Evolutionary conservation across 2,888 invertebrate genomes (phyloP), one percentile per base, ranked within the genome.

Genomic region (Drosophila planitibia): DNA sequence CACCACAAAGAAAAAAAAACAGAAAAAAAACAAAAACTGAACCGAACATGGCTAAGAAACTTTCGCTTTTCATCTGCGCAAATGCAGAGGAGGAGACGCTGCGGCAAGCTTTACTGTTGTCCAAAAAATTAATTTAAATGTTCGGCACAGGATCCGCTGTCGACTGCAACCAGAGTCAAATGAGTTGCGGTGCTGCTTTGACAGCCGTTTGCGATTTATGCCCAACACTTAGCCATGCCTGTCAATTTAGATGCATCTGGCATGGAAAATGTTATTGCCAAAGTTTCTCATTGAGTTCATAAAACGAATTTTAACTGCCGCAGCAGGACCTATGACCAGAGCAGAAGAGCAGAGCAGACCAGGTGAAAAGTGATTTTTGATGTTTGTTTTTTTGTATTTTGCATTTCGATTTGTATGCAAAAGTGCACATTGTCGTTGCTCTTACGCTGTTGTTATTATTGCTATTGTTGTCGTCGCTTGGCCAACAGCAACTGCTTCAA

Each of bases 1-100:
- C 90, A 85, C 73, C 76, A 60, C 65, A 19, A 25, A 12, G 7
- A 35, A 28, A 33, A 33, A 28, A 19, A 22, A 33, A 28, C 16
- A 28, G 28, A 39, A 67, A 37, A 41, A 19, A 19, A 1, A 12
- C 1, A 30, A 52, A 52, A 68, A 33, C 19, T 41, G 22, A 67
- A 53, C 81, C 63, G 54, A 51, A 28, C 51, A 28, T 19, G 28
- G 74, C 72, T 55, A 64, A 70, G 67, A 74, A 81, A 85, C 85
- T 85, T 85, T 85, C 85, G 85, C 90, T 85, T 85, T 90, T 68
- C 64, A 67, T 73, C 61, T 61, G 64, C 82, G 58, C 59, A 57
- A 62, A 66, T 71, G 70, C 64, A 57, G 65, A 33, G 53, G 25
- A 71, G 70, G 65, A n/a, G 59, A 52, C 33, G 59, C 76, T 3